Base-by-base conservation (phyloP, 2,888 invertebrate genomes). In the Cordylochernes scorpioides region DNA sequence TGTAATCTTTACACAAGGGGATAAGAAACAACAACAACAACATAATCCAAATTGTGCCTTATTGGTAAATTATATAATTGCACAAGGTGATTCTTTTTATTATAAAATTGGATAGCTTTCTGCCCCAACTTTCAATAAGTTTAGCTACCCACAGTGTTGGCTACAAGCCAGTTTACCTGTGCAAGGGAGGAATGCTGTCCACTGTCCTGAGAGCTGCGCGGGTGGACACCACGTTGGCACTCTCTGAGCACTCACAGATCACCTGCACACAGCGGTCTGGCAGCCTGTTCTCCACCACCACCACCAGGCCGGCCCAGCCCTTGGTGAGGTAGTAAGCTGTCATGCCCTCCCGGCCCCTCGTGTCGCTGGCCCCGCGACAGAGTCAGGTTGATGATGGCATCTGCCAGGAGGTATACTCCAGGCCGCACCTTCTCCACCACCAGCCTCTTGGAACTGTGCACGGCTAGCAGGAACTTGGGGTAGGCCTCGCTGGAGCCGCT, bases 271-370 rank as follows among this genome's bases (percentile, higher is more conserved):
- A 78, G 51, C 77, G 77, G 55, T 80, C 77, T 39, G 75, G 73
- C 51, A 82, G 78, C 4, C 82, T 64, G 59, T 94, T 94, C 54
- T 91, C 91, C 13, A 84, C 78, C 70, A 91, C 82, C 30, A 88
- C 80, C 19, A 91, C 77, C 31, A 91, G 60, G 8, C 94, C 94
- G 3, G 86, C 80, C 82, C 88, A 91, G 29, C 80, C 80, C 62
- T 80, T 78, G 18, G 84, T 84, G 43, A 88, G 59, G 49, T 84
- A 84, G 52, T 82, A 88, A 0, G 82, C 82, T 0, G 84, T 86
- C 77, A 88, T 84, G 5, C 84, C 84, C 55, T 82, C 78, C 17
- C 84, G 59, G 2, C 84, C 80, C 61, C 55, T 84, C 82, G 45
- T 86, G 82, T 5, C 78, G 58, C 49, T 77, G 77, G 2, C 88